Evolutionary conservation across 2,113 vertebrate species (phyloP).

Genomic region (Tringa solitaria): DNA sequence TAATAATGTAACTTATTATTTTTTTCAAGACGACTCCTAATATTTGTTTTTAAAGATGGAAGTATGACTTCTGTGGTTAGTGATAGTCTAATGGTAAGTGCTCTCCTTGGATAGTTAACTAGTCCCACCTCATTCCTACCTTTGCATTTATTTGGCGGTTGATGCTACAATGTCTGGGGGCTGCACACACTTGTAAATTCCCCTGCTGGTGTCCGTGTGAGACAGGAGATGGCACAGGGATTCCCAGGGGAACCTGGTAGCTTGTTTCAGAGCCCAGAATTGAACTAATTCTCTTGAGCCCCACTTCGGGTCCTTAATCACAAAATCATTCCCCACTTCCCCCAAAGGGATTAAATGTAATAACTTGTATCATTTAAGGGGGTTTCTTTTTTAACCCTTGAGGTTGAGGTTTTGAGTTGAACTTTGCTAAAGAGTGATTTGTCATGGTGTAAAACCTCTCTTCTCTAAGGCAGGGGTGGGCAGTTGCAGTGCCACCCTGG

Average conservation of each 20-base stretch:
- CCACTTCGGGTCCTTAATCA: conserved; percentile 60
- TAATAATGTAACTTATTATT: not conserved
- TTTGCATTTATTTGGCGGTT: not conserved
- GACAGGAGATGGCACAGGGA: not conserved
- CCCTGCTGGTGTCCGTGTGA: not conserved
- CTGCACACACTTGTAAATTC: not conserved
- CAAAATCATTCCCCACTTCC: conserved; percentile 50
- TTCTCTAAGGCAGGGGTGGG: not conserved
- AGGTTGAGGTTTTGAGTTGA: conserved; percentile 33
- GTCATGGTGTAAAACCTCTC: not conserved
- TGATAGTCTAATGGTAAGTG: not conserved
- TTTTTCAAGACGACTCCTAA: not conserved
- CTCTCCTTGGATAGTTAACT: not conserved
- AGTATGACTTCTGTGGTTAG: not conserved
- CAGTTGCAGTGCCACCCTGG: not conserved
- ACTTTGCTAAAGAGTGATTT: not conserved
- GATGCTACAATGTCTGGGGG: not conserved
- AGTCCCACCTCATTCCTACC: not conserved
- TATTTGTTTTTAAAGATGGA: not conserved
- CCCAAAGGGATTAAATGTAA: conserved; percentile 46
- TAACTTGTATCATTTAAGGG: conserved; percentile 53
- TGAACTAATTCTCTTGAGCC: conserved; percentile 58
- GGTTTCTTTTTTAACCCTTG: conserved; percentile 38
- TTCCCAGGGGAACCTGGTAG: conserved; percentile 27
- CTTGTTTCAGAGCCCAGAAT: conserved; percentile 41